Evolutionary conservation across 2,888 invertebrate species (phyloP).

Genomic region (Dromius quadrimaculatus): DNA sequence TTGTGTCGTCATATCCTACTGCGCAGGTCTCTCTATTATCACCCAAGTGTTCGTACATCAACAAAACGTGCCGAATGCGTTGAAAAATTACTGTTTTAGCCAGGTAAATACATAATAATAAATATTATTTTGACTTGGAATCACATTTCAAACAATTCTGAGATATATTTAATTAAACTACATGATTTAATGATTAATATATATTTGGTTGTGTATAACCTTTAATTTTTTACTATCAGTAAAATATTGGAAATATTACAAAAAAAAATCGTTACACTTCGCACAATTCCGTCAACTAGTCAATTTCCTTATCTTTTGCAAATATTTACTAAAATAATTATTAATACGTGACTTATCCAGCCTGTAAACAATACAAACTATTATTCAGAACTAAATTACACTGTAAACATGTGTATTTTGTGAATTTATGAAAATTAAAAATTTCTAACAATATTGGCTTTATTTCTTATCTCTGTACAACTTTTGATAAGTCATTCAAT

Average conservation of each 20-base stretch:
- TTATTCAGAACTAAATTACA: neutral
- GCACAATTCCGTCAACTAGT: too few relatives aligned
- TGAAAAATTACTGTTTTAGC: neutral
- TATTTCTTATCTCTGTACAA: slow-evolving; percentile 13
- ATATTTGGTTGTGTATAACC: too few relatives aligned
- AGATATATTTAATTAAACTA: too few relatives aligned
- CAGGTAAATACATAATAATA: slow-evolving; percentile 2
- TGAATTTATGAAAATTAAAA: neutral
- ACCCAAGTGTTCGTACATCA: slow-evolving; percentile 4
- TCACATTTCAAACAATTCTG: too few relatives aligned
- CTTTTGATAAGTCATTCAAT: slow-evolving; percentile 18
- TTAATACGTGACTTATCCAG: neutral
- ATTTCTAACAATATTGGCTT: slow-evolving; percentile 5
- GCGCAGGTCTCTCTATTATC: slow-evolving; percentile 21
- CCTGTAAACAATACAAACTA: slow-evolving; percentile 7
- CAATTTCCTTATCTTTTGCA: neutral
- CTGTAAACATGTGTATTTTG: neutral
- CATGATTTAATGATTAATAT: too few relatives aligned
- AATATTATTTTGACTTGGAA: neutral
- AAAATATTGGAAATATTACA: too few relatives aligned
- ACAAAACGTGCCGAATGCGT: neutral
- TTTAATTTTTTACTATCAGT: too few relatives aligned
- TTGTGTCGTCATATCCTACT: slow-evolving; percentile 19
- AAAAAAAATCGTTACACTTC: too few relatives aligned
- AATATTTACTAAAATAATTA: slow-evolving; percentile 15